phyloP scores from a whole-genome alignment of 1,140 invertebrate species.

The Drosophila bipectinata region DNA sequence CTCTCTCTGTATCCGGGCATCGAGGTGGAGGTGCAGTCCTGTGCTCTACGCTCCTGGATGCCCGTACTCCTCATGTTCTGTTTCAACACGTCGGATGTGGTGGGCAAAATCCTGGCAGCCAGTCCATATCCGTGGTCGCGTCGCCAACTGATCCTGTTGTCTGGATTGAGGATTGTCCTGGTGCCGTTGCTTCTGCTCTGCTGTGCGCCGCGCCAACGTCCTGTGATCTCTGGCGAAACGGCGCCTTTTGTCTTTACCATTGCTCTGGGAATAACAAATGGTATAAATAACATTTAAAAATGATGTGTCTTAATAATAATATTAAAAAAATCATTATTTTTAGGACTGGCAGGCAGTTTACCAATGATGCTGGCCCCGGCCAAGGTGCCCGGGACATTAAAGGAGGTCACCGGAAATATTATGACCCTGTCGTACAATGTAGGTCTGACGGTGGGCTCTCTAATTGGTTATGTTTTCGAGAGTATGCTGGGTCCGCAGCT shows the following conservation, averaged over 20 bases:
- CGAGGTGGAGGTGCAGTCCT: constrained; percentile 93
- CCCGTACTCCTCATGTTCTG: constrained; percentile 94
- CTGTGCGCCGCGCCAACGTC: constrained; percentile 89
- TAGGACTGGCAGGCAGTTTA: constrained; percentile 91
- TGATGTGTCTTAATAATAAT: background rate
- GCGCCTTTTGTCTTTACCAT: constrained; percentile 88
- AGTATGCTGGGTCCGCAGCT: constrained; percentile 88
- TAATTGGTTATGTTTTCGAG: constrained; percentile 92
- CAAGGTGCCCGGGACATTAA: constrained; percentile 90
- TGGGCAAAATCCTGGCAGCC: constrained; percentile 93
- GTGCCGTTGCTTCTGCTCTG: constrained; percentile 93
- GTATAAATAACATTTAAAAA: background rate
- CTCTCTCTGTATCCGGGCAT: constrained; percentile 95
- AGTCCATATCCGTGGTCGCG: constrained; percentile 92
- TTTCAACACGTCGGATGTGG: constrained; percentile 93
- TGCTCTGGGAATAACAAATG: constrained; percentile 92
- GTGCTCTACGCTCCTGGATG: constrained; percentile 93
- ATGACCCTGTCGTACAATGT: constrained; percentile 96
- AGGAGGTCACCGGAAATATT: constrained; percentile 94
- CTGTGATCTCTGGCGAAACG: constrained; percentile 89
- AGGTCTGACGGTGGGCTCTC: constrained; percentile 92
- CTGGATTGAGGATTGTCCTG: constrained; percentile 88
- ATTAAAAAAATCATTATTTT: background rate
- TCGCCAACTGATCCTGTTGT: constrained; percentile 89
- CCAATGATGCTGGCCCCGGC: constrained; percentile 95